Evolutionary conservation across 2,113 vertebrate species (phyloP), one percentile per base, ranked within the genome.

Genomic region (Xyliphius kryptos): DNA sequence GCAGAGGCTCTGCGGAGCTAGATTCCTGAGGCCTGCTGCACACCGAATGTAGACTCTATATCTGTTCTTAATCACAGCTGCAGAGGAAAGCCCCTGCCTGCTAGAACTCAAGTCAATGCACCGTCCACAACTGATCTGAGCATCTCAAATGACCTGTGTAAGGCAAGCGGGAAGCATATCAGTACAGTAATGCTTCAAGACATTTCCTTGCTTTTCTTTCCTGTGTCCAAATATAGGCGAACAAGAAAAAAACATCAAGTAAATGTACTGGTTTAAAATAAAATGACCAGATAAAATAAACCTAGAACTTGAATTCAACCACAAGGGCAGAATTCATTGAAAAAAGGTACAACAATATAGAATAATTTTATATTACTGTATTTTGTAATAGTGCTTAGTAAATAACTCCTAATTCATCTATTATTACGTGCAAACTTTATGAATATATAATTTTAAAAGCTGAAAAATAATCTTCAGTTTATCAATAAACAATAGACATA

Each of bases 51-150:
- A 57, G 36, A 60, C 46, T 56, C 26, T 36, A 16, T 49, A 49
- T 67, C 64, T 68, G 55, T 41, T 67, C 60, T 67, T 51, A 67
- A 56, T 67, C 64, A 70, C 53, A 19, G 65, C 56, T 52, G 56
- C 38, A 16, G 57, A 61, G 46, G 54, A 51, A 60, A 67, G 58
- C 41, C 56, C 65, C 57, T 46, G 56, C 65, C 44, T 37, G 56
- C 56, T 41, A 52, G 52, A 46, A 51, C 56, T 67, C 49, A 60
- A 52, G 65, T 67, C 56, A 52, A 56, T 52, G 56, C 38, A 60
- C 53, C 59, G 51, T 26, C 64, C 41, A 16, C 47, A 17, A 40
- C 55, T 56, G 52, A 65, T 65, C 44, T 56, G 43, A 56, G 63
- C 44, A 67, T 67, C 65, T 67, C 56, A 20, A 32, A 60, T 67